Evolutionary conservation across 2,113 vertebrate species (phyloP).

Genomic region (Gadus chalcogrammus): DNA sequence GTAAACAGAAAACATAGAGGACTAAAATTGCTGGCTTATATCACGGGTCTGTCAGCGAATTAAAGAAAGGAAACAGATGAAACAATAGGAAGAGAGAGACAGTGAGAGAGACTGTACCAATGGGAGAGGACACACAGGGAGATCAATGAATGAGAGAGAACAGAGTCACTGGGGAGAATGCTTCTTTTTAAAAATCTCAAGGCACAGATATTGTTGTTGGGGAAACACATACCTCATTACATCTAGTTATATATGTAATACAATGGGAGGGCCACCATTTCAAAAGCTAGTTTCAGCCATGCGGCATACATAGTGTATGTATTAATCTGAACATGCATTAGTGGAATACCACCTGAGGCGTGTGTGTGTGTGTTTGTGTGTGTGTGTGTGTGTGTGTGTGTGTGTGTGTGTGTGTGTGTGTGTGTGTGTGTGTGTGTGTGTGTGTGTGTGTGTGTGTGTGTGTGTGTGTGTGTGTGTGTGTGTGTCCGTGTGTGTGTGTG

Average conservation of each 20-base stretch:
- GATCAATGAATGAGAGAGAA: background rate
- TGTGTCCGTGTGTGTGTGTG: background rate
- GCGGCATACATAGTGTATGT: background rate
- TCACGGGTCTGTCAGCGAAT: no score
- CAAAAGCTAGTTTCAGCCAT: background rate
- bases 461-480: background rate
- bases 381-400: no score
- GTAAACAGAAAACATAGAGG: no score
- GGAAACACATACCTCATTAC: slow-evolving; percentile 39
- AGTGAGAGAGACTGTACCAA: slow-evolving; percentile 12
- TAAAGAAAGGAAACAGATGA: background rate
- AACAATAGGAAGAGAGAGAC: background rate
- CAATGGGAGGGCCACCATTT: background rate
- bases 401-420: slow-evolving; percentile 1
- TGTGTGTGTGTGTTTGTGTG: no score
- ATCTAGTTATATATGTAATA: slow-evolving; percentile 25
- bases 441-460: no score
- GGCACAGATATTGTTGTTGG: slow-evolving; percentile 15
- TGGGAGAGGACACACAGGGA: background rate
- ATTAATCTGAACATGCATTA: background rate
- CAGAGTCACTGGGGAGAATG: background rate
- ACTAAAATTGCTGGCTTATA: no score
- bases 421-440: background rate
- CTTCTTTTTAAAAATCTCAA: slow-evolving; percentile 16
- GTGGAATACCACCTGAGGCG: background rate